Evolutionary conservation across 2,888 invertebrate genomes (phyloP), one percentile per base, ranked within the genome.

Genomic region (Pseudanteris insignis): DNA sequence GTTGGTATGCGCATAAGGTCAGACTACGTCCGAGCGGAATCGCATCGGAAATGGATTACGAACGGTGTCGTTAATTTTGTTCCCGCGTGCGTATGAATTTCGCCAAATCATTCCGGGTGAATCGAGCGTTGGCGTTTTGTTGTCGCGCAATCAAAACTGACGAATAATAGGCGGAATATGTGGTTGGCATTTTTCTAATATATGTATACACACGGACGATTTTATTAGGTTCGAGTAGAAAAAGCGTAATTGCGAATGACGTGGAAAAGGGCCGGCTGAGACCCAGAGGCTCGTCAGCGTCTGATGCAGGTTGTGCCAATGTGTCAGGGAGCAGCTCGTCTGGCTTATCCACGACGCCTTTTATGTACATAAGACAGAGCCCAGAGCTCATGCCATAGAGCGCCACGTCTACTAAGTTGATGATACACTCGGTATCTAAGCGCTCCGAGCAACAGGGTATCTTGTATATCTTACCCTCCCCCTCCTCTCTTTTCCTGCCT

Each of bases 281-380:
- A 48, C 37, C 24, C 38, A 51, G 41, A 43, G 26, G 54, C 40
- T n/a, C 53, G 44, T 28, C 34, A 26, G 21, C n/a, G 51, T 66
- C 64, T 50, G 51, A 65, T n/a, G n/a, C n/a, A n/a, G 67, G 70
- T 57, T 66, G 67, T 67, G 69, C 69, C 70, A 70, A 69, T 69
- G 71, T 70, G 72, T 71, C 72, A 70, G 70, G 69, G 66, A 67
- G 64, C 46, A 64, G 61, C 62, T 68, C 29, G 30, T 14, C 50
- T 48, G 53, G 61, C 48, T 54, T n/a, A 60, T 59, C 50, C 62
- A 65, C 63, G 67, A 65, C 70, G 62, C 73, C 74, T 74, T 74
- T 73, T 73, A 74, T 70, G 73, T 74, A 67, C 72, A 66, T 67
- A 66, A 67, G 63, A 62, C 64, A 66, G 65, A 66, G 58, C 60